These are phyloP conservation scores for Peucedramus taeniatus DNA, from an alignment of 2,113 vertebrate species.

Conservation along the genomic window DNA sequence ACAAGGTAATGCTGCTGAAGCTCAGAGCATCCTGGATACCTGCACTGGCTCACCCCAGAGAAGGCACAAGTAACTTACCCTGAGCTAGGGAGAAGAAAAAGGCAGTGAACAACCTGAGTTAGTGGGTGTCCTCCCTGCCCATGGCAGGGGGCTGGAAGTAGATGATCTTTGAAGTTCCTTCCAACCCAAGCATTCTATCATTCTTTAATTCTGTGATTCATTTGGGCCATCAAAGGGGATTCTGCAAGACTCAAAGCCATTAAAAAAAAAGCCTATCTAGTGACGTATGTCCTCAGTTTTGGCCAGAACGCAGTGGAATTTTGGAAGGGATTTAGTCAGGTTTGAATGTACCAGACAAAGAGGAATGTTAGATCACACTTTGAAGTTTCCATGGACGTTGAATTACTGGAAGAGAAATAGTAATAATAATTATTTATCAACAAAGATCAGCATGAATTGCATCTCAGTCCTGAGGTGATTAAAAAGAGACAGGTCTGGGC, in stretches of 20 bases:
- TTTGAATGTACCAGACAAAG: background rate
- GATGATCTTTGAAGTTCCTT: background rate
- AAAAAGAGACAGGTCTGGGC: background rate
- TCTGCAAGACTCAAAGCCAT: rapidly evolving
- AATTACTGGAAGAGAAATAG: background rate
- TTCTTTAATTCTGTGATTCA: background rate
- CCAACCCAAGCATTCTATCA: background rate
- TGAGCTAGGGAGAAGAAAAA: background rate
- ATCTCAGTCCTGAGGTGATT: background rate
- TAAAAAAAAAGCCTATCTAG: background rate
- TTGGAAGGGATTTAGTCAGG: background rate
- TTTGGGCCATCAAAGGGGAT: background rate
- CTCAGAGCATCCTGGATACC: background rate
- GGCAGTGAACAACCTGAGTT: background rate
- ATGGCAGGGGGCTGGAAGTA: background rate
- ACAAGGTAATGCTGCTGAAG: background rate
- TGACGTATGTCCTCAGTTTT: background rate
- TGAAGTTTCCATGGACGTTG: background rate
- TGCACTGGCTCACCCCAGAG: background rate
- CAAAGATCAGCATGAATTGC: background rate
- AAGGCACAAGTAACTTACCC: background rate
- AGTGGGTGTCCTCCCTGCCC: background rate
- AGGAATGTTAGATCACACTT: background rate
- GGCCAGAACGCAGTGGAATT: background rate
- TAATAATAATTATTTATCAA: background rate